These are phyloP conservation scores for Acanthosepion lycidas DNA, from an alignment of 2,888 invertebrate genomes.

Conservation along the genomic window DNA sequence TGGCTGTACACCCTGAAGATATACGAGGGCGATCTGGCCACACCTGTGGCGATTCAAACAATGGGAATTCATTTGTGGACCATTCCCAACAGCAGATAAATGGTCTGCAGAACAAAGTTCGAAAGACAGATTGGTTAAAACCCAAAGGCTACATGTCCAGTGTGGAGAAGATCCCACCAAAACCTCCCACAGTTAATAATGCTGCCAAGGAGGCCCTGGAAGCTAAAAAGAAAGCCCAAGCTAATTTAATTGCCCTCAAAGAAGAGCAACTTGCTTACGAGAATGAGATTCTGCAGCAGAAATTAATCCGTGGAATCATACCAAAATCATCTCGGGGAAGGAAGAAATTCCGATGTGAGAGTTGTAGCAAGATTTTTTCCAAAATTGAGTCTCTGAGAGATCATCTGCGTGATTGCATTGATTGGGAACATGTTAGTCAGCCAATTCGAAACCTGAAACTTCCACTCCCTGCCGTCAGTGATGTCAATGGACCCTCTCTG, in stretches of 20 bases:
- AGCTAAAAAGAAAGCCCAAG: slow-evolving; percentile 33
- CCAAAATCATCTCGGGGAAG: slow-evolving; percentile 37
- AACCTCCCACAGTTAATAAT: background rate
- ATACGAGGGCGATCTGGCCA: background rate
- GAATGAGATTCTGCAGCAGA: slow-evolving; percentile 14
- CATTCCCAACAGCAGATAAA: background rate
- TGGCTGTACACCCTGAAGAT: background rate
- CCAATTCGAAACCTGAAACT: background rate
- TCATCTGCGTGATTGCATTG: slow-evolving; percentile 37
- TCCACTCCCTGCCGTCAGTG: background rate
- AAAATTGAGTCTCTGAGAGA: slow-evolving; percentile 37
- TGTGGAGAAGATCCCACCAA: background rate
- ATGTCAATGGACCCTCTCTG: background rate
- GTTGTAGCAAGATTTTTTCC: slow-evolving; percentile 39
- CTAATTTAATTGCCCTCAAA: slow-evolving; percentile 34
- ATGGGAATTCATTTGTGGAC: background rate
- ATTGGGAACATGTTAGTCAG: slow-evolving; percentile 45
- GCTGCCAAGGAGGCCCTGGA: background rate
- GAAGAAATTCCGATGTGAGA: slow-evolving; percentile 42
- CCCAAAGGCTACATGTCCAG: background rate
- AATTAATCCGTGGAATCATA: slow-evolving; percentile 35
- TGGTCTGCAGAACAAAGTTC: background rate
- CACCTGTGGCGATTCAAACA: background rate
- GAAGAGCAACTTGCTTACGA: slow-evolving; percentile 42
- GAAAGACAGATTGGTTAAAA: slow-evolving; percentile 34